Percentiles rank a stretch among this genome's conserved stretches.
phyloP scores from a whole-genome alignment of 2,113 vertebrate genomes.

The Protobothrops flavoviridis region DNA sequence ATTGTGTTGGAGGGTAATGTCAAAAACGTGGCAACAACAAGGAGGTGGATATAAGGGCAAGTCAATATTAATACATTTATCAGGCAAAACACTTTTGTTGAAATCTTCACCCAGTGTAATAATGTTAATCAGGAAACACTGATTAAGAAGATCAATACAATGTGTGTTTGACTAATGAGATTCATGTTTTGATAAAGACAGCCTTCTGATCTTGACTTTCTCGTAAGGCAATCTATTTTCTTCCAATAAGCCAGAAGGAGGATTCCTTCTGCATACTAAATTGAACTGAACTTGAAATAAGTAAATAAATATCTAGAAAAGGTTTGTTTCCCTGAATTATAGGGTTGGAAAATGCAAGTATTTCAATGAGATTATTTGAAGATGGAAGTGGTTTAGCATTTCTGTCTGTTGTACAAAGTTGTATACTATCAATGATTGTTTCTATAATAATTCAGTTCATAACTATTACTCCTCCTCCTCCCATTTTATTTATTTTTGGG shows the following conservation, averaged over 20 bases:
- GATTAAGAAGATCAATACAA: conserved; percentile 32
- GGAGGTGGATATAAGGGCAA: conserved; percentile 10
- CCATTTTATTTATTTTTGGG: neutral
- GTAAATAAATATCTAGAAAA: neutral
- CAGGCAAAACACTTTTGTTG: conserved; percentile 17
- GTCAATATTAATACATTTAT: conserved; percentile 27
- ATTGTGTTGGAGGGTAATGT: neutral
- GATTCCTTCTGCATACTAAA: neutral
- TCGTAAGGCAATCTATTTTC: neutral
- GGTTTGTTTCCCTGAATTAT: neutral
- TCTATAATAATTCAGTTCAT: neutral
- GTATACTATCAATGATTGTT: neutral
- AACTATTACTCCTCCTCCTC: neutral
- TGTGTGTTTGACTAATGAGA: conserved; percentile 33
- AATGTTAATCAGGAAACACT: conserved; percentile 24
- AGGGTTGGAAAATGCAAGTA: neutral
- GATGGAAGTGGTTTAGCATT: neutral
- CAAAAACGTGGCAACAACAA: neutral
- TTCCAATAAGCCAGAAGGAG: neutral
- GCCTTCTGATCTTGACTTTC: conserved; percentile 28
- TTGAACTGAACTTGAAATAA: neutral
- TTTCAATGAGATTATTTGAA: neutral
- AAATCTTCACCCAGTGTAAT: conserved; percentile 25
- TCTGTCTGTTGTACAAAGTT: neutral
- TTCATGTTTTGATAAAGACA: conserved; percentile 28